Evolutionary conservation across 2,113 vertebrate species (phyloP), one percentile per base, ranked within the genome.

Genomic region (Pachycephala philippinensis): DNA sequence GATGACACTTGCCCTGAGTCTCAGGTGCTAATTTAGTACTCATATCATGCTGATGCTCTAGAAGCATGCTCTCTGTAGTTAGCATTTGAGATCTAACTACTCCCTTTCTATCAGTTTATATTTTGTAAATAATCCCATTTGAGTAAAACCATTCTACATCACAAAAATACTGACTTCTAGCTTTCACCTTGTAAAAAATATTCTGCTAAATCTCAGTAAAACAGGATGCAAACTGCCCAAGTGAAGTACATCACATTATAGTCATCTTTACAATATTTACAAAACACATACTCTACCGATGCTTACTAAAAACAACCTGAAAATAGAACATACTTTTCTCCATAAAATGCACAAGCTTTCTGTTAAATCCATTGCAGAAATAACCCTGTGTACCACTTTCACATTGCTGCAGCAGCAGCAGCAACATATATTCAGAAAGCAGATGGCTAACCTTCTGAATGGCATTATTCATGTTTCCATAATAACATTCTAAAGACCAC

Each of bases 381-480:
- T 71, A 89, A 12, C 21, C 20, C 15, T 11, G 3, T 87, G n/a
- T 24, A 47, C 78, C 72, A 44, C 47, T 87, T 90, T 50, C 70
- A 68, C 80, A 50, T 54, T 88, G 63, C 59, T 88, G 66, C 56
- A 70, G 63, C 74, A 54, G 49, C 33, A 87, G 59, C 35, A 74
- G 59, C 86, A 91, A 94, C 47, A 95, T 50, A 80, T 95, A 95
- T 24, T 93, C 74, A 61, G 82, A 89, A 97, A 95, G 90, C 96
- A 97, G 97, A 97, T 98, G 97, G 97, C 90, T 86, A 91, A 90
- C 80, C 81, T 87, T 93, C 94, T 83, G 80, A 96, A 93, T 96
- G 60, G 71, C 82, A 96, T 98, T 97, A 97, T 95, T 97, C 85
- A 89, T 93, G 80, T 90, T 97, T 95, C 88, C 47, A 59, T 87